Evolutionary conservation across 2,113 vertebrate species (phyloP).

Genomic region (Cheirogaleus medius): DNA sequence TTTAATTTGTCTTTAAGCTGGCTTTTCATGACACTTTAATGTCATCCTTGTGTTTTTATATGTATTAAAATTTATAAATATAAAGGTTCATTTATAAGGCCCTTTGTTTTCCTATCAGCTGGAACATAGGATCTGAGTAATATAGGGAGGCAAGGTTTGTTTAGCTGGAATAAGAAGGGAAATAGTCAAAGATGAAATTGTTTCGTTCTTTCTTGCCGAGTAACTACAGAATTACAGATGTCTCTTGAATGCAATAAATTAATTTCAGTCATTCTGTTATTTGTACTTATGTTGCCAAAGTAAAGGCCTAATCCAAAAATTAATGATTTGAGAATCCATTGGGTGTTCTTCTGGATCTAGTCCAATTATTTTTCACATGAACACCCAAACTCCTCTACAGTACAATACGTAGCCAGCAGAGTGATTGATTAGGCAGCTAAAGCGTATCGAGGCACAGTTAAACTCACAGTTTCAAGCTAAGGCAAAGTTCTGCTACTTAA

Average conservation of each 20-base stretch:
- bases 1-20: conserved; percentile 49
- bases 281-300: conserved; percentile 78
- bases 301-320: conserved; percentile 68
- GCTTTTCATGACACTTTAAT: neutral
- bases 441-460: neutral
- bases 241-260: conserved; percentile 81
- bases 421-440: conserved; percentile 21
- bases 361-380: conserved; percentile 56
- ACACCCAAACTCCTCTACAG: neutral
- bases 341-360: conserved; percentile 48
- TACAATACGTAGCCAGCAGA: neutral
- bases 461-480: neutral
- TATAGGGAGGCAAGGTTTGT: conserved; percentile 60
- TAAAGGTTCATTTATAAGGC: neutral
- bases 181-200: conserved; percentile 79
- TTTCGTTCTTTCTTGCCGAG: conserved; percentile 78
- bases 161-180: conserved; percentile 66
- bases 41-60: conserved; percentile 32
- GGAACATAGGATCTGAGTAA: conserved; percentile 36
- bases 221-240: conserved; percentile 79
- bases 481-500: conserved; percentile 36
- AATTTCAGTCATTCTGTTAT: conserved; percentile 81
- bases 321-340: conserved; percentile 65
- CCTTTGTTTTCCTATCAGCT: conserved; percentile 64
- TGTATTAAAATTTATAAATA: conserved; percentile 40